phyloP scores from a whole-genome alignment of 2,113 vertebrate species.

The Sphyrna mokarran region DNA sequence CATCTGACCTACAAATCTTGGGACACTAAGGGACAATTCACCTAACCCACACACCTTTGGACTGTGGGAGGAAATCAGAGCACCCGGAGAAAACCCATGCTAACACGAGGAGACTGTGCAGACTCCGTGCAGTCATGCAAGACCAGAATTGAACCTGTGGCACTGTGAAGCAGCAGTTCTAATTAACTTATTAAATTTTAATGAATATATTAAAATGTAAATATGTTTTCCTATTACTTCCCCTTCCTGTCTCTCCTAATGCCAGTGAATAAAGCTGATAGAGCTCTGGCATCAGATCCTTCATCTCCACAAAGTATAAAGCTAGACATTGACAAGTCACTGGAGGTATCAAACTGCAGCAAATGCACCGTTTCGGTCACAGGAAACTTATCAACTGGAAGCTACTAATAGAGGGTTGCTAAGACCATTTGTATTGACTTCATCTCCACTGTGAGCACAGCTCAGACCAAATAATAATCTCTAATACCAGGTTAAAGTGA shows the following conservation, averaged over 20 bases:
- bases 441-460: background rate
- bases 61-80: too few species aligned
- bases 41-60: too few species aligned
- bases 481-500: too few species aligned
- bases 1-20: too few species aligned
- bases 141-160: too few species aligned
- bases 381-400: constrained; percentile 19
- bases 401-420: background rate
- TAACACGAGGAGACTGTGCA: too few species aligned
- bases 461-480: background rate
- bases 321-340: background rate
- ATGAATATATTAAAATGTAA: background rate
- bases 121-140: too few species aligned
- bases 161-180: too few species aligned
- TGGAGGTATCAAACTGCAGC: background rate
- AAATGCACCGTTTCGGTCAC: background rate
- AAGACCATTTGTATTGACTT: background rate
- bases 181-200: background rate
- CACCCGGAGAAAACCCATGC: too few species aligned
- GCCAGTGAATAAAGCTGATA: background rate
- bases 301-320: background rate
- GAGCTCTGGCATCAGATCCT: background rate
- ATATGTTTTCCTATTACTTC: background rate
- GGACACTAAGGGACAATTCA: too few species aligned
- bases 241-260: background rate